Conservation (phyloP, 2,888 invertebrate genomes). For the Drosophila hawaiiensis region DNA sequence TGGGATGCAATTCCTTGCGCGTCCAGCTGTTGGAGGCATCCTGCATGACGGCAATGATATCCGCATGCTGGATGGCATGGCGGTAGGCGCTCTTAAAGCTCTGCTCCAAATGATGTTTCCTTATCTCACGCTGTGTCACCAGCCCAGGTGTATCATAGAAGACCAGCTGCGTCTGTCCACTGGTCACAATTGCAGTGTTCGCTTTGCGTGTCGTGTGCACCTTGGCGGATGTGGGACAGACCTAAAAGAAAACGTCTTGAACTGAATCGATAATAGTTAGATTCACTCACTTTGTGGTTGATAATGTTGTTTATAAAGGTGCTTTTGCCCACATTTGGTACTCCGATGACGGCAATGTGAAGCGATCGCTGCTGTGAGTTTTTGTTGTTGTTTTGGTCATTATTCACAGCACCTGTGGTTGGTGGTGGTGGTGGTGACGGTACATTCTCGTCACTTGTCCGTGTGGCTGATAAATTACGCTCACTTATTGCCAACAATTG, state of each 20-base stretch:
- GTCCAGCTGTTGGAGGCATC: conserved; percentile 91
- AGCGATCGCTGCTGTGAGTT: conserved; percentile 64
- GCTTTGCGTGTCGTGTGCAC: conserved; percentile 95
- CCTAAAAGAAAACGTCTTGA: conserved; percentile 86
- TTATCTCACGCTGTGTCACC: conserved; percentile 88
- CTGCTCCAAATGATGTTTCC: conserved; percentile 86
- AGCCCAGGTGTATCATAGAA: conserved; percentile 98
- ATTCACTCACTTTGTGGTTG: conserved; percentile 89
- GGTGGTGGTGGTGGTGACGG: background rate
- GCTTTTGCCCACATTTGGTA: conserved; percentile 98
- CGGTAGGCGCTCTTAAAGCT: conserved; percentile 87
- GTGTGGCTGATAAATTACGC: conserved; percentile 46
- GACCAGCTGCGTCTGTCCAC: conserved; percentile 93
- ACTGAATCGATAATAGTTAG: conserved; percentile 18
- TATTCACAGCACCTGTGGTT: conserved; percentile 3
- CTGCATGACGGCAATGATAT: conserved; percentile 94
- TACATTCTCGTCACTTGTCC: conserved; percentile 25
- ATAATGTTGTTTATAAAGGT: conserved; percentile 95
- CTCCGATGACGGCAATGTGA: conserved; percentile 93
- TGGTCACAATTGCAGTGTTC: conserved; percentile 90
- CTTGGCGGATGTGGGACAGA: conserved; percentile 95
- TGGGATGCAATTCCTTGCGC: conserved; percentile 89
- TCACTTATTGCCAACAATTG: conserved; percentile 10
- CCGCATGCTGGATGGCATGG: conserved; percentile 88
- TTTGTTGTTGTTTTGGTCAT: conserved; percentile 9